Percentiles rank a stretch among this genome's conserved stretches.
These are phyloP conservation scores for Fabriciana adippe DNA, from an alignment of 2,888 invertebrate species.

Conservation along the genomic window DNA sequence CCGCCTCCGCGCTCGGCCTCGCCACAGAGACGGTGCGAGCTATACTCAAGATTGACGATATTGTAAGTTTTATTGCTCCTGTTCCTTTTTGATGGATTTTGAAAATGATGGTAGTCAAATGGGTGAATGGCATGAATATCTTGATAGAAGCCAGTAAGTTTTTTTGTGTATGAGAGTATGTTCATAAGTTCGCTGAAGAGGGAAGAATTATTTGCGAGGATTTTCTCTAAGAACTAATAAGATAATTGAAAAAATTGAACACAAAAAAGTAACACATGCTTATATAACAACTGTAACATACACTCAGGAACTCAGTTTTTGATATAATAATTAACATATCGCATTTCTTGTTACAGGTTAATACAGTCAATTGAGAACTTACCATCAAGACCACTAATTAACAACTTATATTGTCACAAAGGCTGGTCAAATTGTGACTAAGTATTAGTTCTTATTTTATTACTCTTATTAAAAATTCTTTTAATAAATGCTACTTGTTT, in stretches of 20 bases:
- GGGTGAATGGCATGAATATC: too few species aligned
- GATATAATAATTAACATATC: background rate
- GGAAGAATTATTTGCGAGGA: too few species aligned
- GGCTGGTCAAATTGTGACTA: background rate
- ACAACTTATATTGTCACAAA: constrained; percentile 10
- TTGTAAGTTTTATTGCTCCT: constrained; percentile 87
- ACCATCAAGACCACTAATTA: constrained; percentile 2
- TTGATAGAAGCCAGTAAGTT: too few species aligned
- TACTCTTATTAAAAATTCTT: background rate
- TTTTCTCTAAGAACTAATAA: too few species aligned
- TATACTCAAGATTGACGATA: constrained; percentile 99
- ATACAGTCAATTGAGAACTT: constrained; percentile 69
- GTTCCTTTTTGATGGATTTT: too few species aligned
- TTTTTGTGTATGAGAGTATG: too few species aligned
- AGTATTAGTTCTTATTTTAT: constrained; percentile 4
- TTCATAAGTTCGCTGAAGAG: too few species aligned
- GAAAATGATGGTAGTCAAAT: too few species aligned
- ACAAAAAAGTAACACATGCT: too few species aligned
- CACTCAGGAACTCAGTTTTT: background rate
- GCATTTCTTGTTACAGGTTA: constrained; percentile 71
- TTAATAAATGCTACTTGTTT: background rate
- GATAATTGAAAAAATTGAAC: too few species aligned
- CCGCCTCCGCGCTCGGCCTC: constrained; percentile 94
- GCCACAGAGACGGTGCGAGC: constrained; percentile 98
- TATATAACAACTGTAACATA: background rate